Conservation (phyloP, 2,113 vertebrate genomes). For the Odocoileus hemionus region DNA sequence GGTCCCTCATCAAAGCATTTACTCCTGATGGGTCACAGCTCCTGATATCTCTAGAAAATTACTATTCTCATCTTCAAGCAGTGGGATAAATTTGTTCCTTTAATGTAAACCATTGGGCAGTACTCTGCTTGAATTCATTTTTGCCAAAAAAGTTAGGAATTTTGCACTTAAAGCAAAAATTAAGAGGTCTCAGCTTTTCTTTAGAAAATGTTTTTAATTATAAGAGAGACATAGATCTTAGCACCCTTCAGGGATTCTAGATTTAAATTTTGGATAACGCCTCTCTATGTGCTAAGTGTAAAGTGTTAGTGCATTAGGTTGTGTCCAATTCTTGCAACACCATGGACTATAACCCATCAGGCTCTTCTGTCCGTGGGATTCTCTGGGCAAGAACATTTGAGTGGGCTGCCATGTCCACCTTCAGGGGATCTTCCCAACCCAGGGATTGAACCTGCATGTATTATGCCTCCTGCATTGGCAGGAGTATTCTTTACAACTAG, state of each 20-base stretch:
- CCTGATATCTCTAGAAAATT: neutral
- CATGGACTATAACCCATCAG: too few species aligned
- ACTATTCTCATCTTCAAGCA: neutral
- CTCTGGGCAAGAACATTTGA: too few species aligned
- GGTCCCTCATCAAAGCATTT: neutral
- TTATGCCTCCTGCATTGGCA: too few species aligned
- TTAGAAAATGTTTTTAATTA: neutral
- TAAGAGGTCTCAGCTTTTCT: neutral
- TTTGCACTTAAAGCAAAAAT: neutral
- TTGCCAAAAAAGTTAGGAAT: neutral
- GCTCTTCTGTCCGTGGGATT: too few species aligned
- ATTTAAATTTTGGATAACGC: neutral
- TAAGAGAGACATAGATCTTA: neutral
- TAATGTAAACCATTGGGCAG: neutral
- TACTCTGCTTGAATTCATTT: neutral
- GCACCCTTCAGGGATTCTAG: too few species aligned
- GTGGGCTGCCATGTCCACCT: too few species aligned
- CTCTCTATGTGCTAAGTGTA: too few species aligned
- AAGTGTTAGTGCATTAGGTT: too few species aligned
- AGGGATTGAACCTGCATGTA: accelerated
- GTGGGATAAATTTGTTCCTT: neutral
- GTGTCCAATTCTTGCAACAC: too few species aligned
- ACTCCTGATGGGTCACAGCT: neutral
- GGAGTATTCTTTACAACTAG: too few species aligned
- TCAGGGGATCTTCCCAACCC: too few species aligned